These are phyloP conservation scores for Poeciliopsis gracilis DNA, from an alignment of 2,797 vertebrate species.

Conservation along the genomic window DNA sequence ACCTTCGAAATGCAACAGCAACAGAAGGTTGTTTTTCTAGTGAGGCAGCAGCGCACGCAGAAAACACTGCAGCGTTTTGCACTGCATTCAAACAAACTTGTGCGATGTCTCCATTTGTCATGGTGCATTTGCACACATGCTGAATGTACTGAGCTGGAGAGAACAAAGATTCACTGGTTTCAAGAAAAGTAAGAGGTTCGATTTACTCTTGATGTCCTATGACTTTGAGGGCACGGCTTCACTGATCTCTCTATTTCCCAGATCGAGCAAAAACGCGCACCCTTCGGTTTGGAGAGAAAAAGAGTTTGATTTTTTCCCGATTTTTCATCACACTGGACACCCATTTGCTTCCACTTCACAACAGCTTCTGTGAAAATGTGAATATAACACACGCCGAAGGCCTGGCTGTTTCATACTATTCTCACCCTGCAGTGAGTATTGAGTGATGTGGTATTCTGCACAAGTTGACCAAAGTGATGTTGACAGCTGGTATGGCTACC, in stretches of 20 bases:
- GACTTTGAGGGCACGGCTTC: neutral
- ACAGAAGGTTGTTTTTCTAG: neutral
- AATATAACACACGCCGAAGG: neutral
- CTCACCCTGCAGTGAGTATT: slow-evolving; percentile 27
- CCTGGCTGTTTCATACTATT: neutral
- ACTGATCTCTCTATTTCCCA: neutral
- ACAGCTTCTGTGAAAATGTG: neutral
- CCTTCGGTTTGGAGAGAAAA: neutral
- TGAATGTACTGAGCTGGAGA: neutral
- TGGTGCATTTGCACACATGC: neutral
- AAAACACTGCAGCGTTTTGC: neutral
- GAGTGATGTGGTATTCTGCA: slow-evolving; percentile 43
- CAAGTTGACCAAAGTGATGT: slow-evolving; percentile 18
- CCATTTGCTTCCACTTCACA: neutral
- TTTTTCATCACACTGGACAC: neutral
- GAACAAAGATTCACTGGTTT: slow-evolving; percentile 38
- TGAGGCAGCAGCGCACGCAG: neutral
- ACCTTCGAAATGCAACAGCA: neutral
- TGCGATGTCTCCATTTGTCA: neutral
- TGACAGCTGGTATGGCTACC: slow-evolving; percentile 17
- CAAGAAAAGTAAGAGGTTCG: neutral
- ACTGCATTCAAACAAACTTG: neutral
- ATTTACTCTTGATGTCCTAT: neutral
- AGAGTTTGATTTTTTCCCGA: neutral
- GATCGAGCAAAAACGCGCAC: neutral